Evolutionary conservation across 2,113 vertebrate genomes (phyloP).

Genomic region (Poicephalus meyeri): DNA sequence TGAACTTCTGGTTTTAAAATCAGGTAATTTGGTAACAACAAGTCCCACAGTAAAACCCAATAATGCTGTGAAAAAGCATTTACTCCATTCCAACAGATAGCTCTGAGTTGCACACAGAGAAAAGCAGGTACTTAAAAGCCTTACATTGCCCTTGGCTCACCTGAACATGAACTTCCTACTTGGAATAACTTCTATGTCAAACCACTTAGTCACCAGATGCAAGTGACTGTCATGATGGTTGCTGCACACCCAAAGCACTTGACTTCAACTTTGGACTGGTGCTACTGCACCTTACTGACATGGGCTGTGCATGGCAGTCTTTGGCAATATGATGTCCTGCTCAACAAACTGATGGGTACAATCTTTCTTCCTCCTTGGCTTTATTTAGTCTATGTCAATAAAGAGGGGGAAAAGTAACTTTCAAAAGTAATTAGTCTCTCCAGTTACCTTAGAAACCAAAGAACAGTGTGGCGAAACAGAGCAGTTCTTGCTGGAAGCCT

Average conservation of each 20-base stretch:
- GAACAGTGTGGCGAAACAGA: neutral
- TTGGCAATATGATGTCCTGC: neutral
- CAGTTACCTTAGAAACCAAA: neutral
- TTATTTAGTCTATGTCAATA: neutral
- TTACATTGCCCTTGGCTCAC: neutral
- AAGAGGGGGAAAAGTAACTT: neutral
- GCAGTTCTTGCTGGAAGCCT: neutral
- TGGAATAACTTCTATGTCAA: neutral
- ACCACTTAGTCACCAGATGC: neutral
- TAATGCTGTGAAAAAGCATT: neutral
- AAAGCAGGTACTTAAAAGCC: neutral
- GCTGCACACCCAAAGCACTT: neutral
- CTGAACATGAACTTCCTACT: rapidly evolving
- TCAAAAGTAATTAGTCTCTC: neutral
- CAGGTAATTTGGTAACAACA: neutral
- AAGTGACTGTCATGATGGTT: rapidly evolving
- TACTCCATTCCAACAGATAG: neutral
- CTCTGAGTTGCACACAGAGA: neutral
- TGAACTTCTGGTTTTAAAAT: neutral
- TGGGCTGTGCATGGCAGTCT: neutral
- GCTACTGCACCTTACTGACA: neutral
- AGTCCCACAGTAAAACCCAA: neutral
- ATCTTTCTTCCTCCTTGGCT: neutral
- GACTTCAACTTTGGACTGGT: neutral
- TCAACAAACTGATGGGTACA: neutral